These are phyloP conservation scores for Notospermus geniculatus DNA, from an alignment of 1,140 invertebrate species.

Conservation along the genomic window DNA sequence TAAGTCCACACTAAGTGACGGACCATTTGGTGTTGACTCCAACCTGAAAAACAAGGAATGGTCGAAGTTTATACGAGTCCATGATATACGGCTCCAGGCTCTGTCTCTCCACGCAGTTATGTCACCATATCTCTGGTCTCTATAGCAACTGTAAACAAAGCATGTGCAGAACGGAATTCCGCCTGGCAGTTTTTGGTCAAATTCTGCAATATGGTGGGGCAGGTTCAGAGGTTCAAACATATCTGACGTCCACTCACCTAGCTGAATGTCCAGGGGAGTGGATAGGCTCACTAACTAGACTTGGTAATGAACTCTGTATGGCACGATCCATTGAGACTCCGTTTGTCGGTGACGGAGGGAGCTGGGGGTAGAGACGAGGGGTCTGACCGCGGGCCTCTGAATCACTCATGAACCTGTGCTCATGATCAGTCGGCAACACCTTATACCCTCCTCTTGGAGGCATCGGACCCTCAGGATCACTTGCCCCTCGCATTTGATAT, in stretches of 20 bases:
- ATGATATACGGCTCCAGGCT: slow-evolving; percentile 3
- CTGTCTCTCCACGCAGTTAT: slow-evolving; percentile 5
- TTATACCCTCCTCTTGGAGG: slow-evolving; percentile 10
- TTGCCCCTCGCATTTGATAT: slow-evolving; percentile 1
- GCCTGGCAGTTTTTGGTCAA: too few species aligned
- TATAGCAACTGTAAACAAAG: too few species aligned
- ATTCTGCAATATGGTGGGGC: too few species aligned
- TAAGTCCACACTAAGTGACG: slow-evolving; percentile 13
- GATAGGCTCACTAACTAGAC: slow-evolving; percentile 49
- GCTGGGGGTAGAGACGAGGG: slow-evolving; percentile 15
- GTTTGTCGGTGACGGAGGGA: slow-evolving; percentile 23
- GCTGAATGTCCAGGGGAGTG: slow-evolving; percentile 30
- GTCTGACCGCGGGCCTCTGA: slow-evolving; percentile 25
- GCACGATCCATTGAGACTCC: slow-evolving; percentile 54
- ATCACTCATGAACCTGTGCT: slow-evolving; percentile 32
- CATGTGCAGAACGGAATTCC: too few species aligned
- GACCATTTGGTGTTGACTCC: slow-evolving; percentile 13
- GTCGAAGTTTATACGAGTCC: neutral
- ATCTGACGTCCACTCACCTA: slow-evolving; percentile 26
- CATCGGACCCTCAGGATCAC: slow-evolving; percentile 15
- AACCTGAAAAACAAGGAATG: slow-evolving; percentile 13
- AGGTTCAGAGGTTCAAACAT: too few species aligned
- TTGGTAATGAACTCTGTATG: slow-evolving; percentile 59
- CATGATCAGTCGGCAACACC: slow-evolving; percentile 12
- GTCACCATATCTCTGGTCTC: too few species aligned